Conservation (phyloP, 2,888 invertebrate species). For the Hemistola chrysoprasaria region DNA sequence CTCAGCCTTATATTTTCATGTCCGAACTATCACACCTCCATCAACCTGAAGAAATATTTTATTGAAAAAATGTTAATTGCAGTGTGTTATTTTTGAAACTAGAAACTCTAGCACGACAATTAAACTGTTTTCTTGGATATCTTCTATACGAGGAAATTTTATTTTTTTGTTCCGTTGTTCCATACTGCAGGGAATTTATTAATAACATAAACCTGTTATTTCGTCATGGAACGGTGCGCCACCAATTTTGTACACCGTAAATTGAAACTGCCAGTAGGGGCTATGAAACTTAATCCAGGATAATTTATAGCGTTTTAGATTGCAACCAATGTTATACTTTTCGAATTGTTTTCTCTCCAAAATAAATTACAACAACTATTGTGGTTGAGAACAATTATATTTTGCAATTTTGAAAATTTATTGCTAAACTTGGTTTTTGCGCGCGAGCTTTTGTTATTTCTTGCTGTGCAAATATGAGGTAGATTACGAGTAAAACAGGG, state of each 20-base stretch:
- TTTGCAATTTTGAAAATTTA: constrained; percentile 1
- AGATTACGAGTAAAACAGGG: no score
- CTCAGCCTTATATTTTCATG: no score
- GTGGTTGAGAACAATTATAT: background rate
- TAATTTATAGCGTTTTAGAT: constrained; percentile 37
- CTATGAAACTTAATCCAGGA: constrained; percentile 39
- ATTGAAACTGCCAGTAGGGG: constrained; percentile 36
- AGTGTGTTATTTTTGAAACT: no score
- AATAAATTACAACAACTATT: background rate
- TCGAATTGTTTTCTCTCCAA: background rate
- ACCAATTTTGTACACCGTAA: constrained; percentile 42
- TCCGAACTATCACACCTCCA: no score
- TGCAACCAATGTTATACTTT: constrained; percentile 19
- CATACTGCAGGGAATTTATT: constrained; percentile 28
- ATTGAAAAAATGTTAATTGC: no score
- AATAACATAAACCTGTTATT: constrained; percentile 39
- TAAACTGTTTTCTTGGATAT: no score
- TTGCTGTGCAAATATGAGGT: no score
- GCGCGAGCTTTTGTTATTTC: background rate
- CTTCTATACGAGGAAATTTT: constrained; percentile 1
- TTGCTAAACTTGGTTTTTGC: constrained; percentile 3
- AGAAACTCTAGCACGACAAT: no score
- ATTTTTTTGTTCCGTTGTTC: constrained; percentile 8
- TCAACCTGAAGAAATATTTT: no score
- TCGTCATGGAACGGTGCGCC: constrained; percentile 36